Evolutionary conservation across 2,797 vertebrate species (phyloP).

Genomic region (Petrocephalus schoutedeni): DNA sequence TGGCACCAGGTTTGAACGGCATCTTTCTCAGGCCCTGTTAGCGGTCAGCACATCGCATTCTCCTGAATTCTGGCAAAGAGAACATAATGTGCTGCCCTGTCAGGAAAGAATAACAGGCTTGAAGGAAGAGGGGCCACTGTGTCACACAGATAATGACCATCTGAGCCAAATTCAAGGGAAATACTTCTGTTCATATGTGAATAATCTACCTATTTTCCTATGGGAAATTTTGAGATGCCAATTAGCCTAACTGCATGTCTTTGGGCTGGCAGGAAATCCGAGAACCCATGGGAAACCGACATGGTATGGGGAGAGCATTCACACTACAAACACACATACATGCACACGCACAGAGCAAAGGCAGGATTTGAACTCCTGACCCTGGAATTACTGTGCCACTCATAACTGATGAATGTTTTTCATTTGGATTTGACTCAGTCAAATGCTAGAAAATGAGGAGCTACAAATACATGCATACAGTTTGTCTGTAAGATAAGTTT

Average conservation of each 20-base stretch:
- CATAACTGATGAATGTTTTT: too few species aligned
- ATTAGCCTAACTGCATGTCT: neutral
- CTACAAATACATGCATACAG: too few species aligned
- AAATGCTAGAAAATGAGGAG: too few species aligned
- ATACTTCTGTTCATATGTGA: neutral
- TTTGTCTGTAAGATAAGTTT: too few species aligned
- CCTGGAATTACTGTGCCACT: too few species aligned
- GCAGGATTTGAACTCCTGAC: too few species aligned
- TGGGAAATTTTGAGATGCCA: neutral
- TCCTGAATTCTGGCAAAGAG: conserved; percentile 48
- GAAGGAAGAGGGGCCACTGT: conserved; percentile 27
- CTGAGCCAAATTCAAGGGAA: neutral
- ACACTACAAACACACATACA: too few species aligned
- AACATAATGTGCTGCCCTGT: neutral
- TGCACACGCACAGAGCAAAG: too few species aligned
- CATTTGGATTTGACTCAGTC: too few species aligned
- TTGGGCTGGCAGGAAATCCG: neutral
- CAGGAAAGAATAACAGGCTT: conserved; percentile 51
- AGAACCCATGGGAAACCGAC: too few species aligned
- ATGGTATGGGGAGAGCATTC: too few species aligned
- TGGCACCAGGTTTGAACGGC: neutral
- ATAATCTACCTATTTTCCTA: neutral
- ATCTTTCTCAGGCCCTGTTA: neutral
- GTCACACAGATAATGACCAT: neutral
- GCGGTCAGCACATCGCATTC: neutral